phyloP scores from a whole-genome alignment of 2,888 invertebrate genomes.

The Electrophaes corylata region DNA sequence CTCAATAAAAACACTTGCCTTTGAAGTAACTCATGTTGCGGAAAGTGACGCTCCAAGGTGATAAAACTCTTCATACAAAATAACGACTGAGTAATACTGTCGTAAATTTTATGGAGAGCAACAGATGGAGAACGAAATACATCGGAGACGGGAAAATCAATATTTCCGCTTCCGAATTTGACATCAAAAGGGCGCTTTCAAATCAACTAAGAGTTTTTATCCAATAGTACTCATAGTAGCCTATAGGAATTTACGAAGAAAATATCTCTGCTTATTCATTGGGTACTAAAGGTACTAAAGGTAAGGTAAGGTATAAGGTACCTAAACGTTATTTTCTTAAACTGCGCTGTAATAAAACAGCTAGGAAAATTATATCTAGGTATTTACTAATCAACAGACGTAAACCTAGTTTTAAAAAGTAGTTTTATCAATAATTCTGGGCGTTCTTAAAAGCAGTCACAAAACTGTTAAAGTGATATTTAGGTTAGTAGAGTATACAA shows the following conservation, averaged over 20 bases:
- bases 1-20: conserved; percentile 57
- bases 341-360: too few relatives aligned
- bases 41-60: conserved; percentile 57
- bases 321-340: too few relatives aligned
- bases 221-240: conserved; percentile 13
- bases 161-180: conserved; percentile 71
- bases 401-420: too few relatives aligned
- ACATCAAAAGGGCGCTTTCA: conserved; percentile 54
- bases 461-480: too few relatives aligned
- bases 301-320: too few relatives aligned
- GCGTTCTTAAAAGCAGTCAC: too few relatives aligned
- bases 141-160: conserved; percentile 76
- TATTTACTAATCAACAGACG: too few relatives aligned
- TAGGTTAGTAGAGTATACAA: too few relatives aligned
- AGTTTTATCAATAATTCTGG: too few relatives aligned
- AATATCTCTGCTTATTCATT: background rate
- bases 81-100: conserved; percentile 79
- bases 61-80: conserved; percentile 81
- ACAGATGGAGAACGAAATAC: conserved; percentile 82
- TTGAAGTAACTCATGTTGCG: conserved; percentile 62
- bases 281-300: background rate
- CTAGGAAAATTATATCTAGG: too few relatives aligned
- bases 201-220: conserved; percentile 52
- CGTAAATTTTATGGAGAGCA: conserved; percentile 83
- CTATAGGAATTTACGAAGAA: conserved; percentile 1